Conservation (phyloP, 2,113 vertebrate species). For the Canis aureus region DNA sequence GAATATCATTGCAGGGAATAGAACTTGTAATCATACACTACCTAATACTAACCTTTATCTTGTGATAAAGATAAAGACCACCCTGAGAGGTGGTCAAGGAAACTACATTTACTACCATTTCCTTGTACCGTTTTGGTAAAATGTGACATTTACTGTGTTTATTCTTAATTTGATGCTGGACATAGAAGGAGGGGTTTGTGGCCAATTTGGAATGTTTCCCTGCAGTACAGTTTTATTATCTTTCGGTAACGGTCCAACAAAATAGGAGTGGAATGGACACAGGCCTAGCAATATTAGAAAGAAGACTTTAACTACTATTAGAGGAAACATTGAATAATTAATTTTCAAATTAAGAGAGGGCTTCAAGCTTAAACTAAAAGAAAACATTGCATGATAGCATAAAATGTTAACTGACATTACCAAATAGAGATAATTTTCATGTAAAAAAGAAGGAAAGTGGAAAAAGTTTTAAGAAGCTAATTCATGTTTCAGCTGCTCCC, state of each 20-base stretch:
- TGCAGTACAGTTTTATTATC: not conserved
- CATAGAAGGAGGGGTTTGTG: accelerated
- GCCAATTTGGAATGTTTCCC: not conserved
- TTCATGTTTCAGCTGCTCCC: not conserved
- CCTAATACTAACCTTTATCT: not conserved
- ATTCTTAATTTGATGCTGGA: not conserved
- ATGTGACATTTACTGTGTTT: not conserved
- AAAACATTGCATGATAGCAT: not conserved
- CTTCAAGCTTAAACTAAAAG: not conserved
- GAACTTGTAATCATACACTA: not conserved
- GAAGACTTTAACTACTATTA: not conserved
- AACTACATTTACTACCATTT: not conserved
- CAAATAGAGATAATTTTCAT: not conserved
- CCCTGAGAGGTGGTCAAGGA: not conserved
- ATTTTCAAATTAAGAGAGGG: not conserved
- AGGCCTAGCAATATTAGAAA: not conserved
- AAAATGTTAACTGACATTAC: not conserved
- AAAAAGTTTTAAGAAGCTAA: not conserved
- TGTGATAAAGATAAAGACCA: too few relatives aligned
- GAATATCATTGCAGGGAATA: not conserved
- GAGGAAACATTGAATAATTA: not conserved
- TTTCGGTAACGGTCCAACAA: not conserved
- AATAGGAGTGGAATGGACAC: not conserved
- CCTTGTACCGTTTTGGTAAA: not conserved
- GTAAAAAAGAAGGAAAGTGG: not conserved